A percentile compares a stretch with the other conserved stretches of the same genome.
These are phyloP conservation scores for Scaptomyza hsui DNA, from an alignment of 1,140 invertebrate genomes.

Conservation along the genomic window DNA sequence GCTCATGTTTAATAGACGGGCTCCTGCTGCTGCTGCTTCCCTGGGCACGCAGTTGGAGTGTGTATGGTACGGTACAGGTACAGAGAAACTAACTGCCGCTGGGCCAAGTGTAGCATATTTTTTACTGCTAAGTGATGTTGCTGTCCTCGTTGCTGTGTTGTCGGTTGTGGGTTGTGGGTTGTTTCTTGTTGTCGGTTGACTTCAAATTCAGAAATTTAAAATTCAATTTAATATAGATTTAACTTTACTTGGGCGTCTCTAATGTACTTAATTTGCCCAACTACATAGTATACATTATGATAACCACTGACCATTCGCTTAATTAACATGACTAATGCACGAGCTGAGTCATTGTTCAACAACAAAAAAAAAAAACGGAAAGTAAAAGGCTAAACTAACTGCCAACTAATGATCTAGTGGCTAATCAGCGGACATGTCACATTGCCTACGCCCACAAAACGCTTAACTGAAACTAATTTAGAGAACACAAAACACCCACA, in stretches of 20 bases:
- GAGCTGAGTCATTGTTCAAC: constrained; percentile 55
- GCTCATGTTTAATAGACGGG: constrained; percentile 31
- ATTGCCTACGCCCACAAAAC: constrained; percentile 9
- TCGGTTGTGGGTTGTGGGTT: neutral
- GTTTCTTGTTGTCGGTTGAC: neutral
- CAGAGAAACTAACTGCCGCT: constrained; percentile 26
- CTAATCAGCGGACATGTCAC: constrained; percentile 40
- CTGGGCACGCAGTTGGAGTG: constrained; percentile 1
- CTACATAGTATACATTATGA: constrained; percentile 54
- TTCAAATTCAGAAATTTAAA: constrained; percentile 51
- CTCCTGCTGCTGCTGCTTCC: neutral
- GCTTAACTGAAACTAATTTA: constrained; percentile 36
- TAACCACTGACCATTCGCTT: constrained; percentile 52
- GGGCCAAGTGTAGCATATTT: constrained; percentile 57
- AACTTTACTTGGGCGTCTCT: constrained; percentile 22
- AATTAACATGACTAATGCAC: constrained; percentile 77
- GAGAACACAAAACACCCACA: constrained; percentile 23
- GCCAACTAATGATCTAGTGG: constrained; percentile 48
- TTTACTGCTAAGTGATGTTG: constrained; percentile 41
- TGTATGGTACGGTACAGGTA: constrained; percentile 2
- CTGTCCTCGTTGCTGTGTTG: constrained; percentile 7
- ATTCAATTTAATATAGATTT: constrained; percentile 65
- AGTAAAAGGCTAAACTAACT: constrained; percentile 32
- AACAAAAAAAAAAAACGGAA: constrained; percentile 3
- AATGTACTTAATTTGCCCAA: constrained; percentile 48